phyloP scores from a whole-genome alignment of 1,140 invertebrate species.

The Asbolus verrucosus region DNA sequence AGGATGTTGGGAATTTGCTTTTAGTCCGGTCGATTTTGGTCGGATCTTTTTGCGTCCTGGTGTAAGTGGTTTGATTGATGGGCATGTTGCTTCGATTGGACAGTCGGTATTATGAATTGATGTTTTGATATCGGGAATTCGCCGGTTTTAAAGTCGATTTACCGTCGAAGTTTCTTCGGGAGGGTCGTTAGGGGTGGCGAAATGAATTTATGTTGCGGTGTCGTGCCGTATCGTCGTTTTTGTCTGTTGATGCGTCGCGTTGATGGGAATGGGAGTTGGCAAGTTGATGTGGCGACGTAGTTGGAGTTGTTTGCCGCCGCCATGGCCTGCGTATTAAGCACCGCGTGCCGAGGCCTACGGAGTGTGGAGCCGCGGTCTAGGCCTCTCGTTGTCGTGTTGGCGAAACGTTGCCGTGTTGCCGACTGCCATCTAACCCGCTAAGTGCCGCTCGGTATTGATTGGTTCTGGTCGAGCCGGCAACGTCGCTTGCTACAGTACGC shows the following conservation, averaged over 20 bases:
- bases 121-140: background rate
- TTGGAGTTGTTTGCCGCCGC: slow-evolving; percentile 44
- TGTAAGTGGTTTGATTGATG: slow-evolving; percentile 1
- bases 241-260: slow-evolving; percentile 29
- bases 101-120: background rate
- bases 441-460: slow-evolving; percentile 62
- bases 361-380: slow-evolving; percentile 11
- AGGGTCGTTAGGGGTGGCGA: slow-evolving; percentile 8
- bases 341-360: slow-evolving; percentile 27
- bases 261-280: slow-evolving; percentile 35
- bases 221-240: slow-evolving; percentile 36
- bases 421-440: slow-evolving; percentile 41
- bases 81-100: background rate
- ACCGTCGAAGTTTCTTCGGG: background rate
- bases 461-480: slow-evolving; percentile 57
- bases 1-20: too few relatives aligned
- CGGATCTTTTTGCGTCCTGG: background rate
- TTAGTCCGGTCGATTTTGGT: too few relatives aligned
- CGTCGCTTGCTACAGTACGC: slow-evolving; percentile 61
- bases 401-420: slow-evolving; percentile 54
- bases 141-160: background rate
- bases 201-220: slow-evolving; percentile 39
- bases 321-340: slow-evolving; percentile 36
- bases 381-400: slow-evolving; percentile 47
- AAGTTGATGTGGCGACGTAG: slow-evolving; percentile 38